Evolutionary conservation across 2,888 invertebrate genomes (phyloP).

Genomic region (Vandiemenella viatica): DNA sequence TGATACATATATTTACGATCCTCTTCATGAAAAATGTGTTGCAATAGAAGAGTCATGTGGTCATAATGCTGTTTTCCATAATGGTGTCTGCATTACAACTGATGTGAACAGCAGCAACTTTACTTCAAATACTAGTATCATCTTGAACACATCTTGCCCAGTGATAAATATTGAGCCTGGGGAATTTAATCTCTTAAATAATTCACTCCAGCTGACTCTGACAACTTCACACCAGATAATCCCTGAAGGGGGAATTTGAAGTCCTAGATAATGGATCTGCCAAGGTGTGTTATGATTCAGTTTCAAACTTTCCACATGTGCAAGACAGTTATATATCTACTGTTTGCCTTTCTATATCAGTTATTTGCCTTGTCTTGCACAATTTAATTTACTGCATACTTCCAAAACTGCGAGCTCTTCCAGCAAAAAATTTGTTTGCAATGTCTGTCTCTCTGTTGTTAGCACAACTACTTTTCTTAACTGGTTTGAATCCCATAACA

Average conservation of each 20-base stretch:
- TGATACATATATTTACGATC: conserved; percentile 21
- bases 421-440: conserved; percentile 28
- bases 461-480: conserved; percentile 22
- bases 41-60: conserved; percentile 16
- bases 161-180: not conserved
- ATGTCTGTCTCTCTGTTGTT: conserved; percentile 27
- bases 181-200: not conserved
- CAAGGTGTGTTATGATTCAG: no score
- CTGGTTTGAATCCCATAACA: conserved; percentile 7
- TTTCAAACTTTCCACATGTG: no score
- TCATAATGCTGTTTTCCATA: conserved; percentile 1
- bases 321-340: conserved; percentile 23
- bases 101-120: not conserved
- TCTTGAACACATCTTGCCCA: not conserved
- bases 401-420: conserved; percentile 26
- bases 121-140: not conserved
- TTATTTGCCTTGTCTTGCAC: conserved; percentile 24
- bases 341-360: conserved; percentile 24
- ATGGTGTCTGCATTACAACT: conserved; percentile 1
- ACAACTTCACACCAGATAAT: no score
- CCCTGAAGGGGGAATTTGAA: no score
- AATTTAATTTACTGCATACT: conserved; percentile 24
- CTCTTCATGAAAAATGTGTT: conserved; percentile 18
- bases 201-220: no score
- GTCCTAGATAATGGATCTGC: no score